phyloP scores from a whole-genome alignment of 2,888 invertebrate species.

The Eupithecia tripunctaria region DNA sequence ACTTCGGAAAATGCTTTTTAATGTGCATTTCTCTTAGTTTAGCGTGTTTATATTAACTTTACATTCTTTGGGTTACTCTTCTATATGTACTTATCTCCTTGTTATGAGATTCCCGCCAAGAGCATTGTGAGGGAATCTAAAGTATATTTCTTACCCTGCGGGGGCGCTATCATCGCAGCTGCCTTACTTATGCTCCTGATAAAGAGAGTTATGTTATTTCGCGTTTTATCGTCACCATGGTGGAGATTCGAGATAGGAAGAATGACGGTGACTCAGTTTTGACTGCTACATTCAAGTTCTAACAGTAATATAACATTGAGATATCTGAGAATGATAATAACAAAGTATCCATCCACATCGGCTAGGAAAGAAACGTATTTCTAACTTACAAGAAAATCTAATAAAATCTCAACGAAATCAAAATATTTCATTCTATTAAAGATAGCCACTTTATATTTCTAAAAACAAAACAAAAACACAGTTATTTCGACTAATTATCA shows the following conservation, averaged over 20 bases:
- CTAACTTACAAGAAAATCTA: too few relatives aligned
- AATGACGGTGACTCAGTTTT: background rate
- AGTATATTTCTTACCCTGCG: conserved; percentile 18
- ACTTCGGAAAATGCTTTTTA: background rate
- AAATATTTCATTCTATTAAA: background rate
- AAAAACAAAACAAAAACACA: background rate
- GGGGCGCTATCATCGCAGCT: conserved; percentile 17
- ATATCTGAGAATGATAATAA: background rate
- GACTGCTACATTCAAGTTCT: background rate
- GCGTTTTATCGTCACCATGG: conserved; percentile 8
- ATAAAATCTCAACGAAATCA: background rate
- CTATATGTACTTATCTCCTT: background rate
- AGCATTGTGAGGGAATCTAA: background rate
- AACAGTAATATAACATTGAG: background rate
- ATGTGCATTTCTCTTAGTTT: background rate
- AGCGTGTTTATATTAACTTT: background rate
- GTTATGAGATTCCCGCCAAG: background rate
- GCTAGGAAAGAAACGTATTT: background rate
- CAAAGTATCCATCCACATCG: background rate
- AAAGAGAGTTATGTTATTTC: conserved; percentile 21
- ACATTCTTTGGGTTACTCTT: background rate
- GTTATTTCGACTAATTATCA: conserved; percentile 18
- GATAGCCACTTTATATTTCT: background rate
- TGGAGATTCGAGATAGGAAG: background rate
- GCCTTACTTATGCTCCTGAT: conserved; percentile 21